Conservation (phyloP, 2,113 vertebrate species). For the Probosciger aterrimus region DNA sequence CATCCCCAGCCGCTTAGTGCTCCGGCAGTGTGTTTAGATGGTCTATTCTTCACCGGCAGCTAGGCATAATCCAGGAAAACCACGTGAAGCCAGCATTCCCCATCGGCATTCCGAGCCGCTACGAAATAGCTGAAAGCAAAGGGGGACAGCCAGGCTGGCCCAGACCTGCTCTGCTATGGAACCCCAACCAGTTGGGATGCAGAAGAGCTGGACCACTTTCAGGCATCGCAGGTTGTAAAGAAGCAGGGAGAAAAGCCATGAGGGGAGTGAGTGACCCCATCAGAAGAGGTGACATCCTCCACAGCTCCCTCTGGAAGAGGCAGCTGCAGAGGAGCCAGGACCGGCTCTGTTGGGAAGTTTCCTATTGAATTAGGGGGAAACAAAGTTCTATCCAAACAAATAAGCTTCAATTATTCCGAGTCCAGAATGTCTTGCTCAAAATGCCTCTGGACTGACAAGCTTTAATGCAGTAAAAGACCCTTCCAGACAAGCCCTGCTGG, state of each 20-base stretch:
- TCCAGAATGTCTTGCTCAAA: neutral
- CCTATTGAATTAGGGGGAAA: neutral
- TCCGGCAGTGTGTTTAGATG: neutral
- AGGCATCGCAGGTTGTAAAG: neutral
- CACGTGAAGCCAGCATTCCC: neutral
- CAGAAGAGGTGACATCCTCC: neutral
- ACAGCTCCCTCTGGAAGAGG: neutral
- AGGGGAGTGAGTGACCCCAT: neutral
- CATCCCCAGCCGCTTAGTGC: neutral
- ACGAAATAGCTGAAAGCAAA: neutral
- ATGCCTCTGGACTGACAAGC: neutral
- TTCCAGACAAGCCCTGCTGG: neutral
- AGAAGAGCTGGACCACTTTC: neutral
- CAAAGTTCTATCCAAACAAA: neutral
- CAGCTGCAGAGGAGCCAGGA: neutral
- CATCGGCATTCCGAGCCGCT: neutral
- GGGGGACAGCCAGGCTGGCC: neutral
- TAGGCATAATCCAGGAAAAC: neutral
- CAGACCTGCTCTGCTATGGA: rapidly evolving
- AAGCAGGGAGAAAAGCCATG: neutral
- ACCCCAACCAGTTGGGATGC: neutral
- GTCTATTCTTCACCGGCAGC: neutral
- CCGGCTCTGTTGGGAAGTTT: neutral
- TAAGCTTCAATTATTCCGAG: neutral
- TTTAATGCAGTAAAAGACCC: neutral